Percentiles rank a stretch among this genome's conserved stretches.
Conservation (phyloP, 2,888 invertebrate species). For the Hanleya hanleyi region DNA sequence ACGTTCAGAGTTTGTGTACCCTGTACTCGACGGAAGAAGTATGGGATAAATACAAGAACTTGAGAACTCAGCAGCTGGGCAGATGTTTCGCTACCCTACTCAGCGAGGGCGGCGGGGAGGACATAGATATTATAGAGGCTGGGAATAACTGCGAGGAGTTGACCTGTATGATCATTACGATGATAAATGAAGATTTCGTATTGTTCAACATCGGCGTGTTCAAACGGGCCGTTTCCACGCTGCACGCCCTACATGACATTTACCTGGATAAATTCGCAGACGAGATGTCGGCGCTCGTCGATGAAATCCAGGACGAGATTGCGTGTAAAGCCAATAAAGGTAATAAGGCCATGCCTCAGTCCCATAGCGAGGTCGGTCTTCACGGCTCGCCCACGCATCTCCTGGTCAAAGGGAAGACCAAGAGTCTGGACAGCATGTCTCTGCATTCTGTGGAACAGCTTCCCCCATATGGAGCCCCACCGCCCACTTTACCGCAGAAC, state of each 20-base stretch:
- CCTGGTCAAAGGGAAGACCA: constrained; percentile 27
- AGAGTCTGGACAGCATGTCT: constrained; percentile 52
- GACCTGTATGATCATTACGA: constrained; percentile 54
- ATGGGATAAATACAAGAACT: constrained; percentile 46
- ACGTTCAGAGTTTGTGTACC: constrained; percentile 62
- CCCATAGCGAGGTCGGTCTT: constrained; percentile 41
- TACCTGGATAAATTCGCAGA: constrained; percentile 68
- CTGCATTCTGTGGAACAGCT: constrained; percentile 21
- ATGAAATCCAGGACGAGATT: constrained; percentile 64
- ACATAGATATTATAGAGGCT: constrained; percentile 50
- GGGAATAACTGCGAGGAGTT: constrained; percentile 55
- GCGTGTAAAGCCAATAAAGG: neutral
- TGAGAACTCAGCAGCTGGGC: constrained; percentile 62
- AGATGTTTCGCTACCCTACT: constrained; percentile 52
- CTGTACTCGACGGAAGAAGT: constrained; percentile 62
- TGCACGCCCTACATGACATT: constrained; percentile 62
- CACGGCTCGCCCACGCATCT: constrained; percentile 8
- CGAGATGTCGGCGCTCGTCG: constrained; percentile 62
- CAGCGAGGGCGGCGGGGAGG: constrained; percentile 47
- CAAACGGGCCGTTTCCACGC: constrained; percentile 56
- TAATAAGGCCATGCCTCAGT: constrained; percentile 40
- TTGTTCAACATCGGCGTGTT: constrained; percentile 64
- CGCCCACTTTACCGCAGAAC: constrained; percentile 38
- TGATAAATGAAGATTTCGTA: constrained; percentile 69
- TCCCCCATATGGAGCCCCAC: constrained; percentile 12